phyloP scores from a whole-genome alignment of 2,888 invertebrate genomes.

The Kryphioiulus occultus region DNA sequence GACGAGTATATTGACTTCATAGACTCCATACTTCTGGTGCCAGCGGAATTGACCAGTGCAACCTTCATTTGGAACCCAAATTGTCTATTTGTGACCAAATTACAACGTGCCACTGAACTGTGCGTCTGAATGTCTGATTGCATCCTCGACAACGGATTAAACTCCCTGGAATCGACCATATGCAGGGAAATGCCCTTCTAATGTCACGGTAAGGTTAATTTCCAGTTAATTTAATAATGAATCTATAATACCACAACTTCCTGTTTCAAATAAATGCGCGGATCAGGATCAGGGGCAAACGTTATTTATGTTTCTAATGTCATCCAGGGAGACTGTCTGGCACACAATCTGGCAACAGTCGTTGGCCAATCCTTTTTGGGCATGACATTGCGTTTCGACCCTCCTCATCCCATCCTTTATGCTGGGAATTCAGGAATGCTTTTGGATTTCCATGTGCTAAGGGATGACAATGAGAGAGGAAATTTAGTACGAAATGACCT shows the following conservation, averaged over 20 bases:
- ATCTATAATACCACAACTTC: slow-evolving; percentile 1
- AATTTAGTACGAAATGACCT: slow-evolving; percentile 23
- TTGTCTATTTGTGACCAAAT: not conserved
- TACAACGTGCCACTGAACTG: not conserved
- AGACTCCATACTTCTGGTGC: too few relatives aligned
- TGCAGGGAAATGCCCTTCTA: not conserved
- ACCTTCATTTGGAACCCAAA: not conserved
- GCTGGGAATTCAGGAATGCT: not conserved
- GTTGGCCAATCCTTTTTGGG: not conserved
- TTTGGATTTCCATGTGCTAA: not conserved
- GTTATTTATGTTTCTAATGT: not conserved
- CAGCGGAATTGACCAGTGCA: too few relatives aligned
- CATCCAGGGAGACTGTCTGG: not conserved
- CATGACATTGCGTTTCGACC: not conserved
- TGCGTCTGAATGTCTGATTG: not conserved
- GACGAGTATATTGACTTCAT: too few relatives aligned
- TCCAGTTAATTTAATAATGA: slow-evolving; percentile 23
- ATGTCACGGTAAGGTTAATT: slow-evolving; percentile 8
- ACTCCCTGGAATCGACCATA: not conserved
- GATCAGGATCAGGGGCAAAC: not conserved
- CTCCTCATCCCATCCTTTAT: not conserved
- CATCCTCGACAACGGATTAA: not conserved
- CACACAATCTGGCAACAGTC: not conserved
- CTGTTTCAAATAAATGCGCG: not conserved
- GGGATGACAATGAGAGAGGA: slow-evolving; percentile 23